Evolutionary conservation across 2,888 invertebrate genomes (phyloP).

Genomic region (Rhagium mordax): DNA sequence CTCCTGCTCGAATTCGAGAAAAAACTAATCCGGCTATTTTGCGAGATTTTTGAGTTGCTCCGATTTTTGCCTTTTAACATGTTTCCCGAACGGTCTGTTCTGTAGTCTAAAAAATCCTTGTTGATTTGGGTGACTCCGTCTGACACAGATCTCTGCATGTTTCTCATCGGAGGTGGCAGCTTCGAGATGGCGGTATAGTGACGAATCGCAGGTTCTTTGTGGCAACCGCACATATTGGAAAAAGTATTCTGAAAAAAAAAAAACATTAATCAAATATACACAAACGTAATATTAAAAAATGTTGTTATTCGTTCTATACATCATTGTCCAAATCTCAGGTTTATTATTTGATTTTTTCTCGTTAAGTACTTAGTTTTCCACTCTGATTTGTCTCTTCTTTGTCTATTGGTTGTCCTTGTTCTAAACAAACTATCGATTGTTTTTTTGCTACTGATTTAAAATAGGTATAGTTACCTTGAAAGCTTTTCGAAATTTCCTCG

Average conservation of each 20-base stretch:
- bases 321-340: no score
- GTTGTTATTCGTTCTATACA: no score
- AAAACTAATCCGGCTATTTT: conserved; percentile 43
- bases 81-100: background rate
- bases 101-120: conserved; percentile 29
- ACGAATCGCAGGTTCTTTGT: conserved; percentile 29
- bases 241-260: conserved; percentile 58
- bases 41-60: conserved; percentile 62
- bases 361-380: no score
- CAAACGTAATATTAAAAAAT: no score
- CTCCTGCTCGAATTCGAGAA: conserved; percentile 68
- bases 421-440: no score
- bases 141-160: conserved; percentile 52
- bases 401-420: no score
- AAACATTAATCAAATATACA: no score
- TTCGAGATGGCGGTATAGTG: conserved; percentile 48
- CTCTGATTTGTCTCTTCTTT: no score
- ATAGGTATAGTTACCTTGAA: conserved; percentile 86
- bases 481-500: conserved; percentile 92
- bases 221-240: conserved; percentile 51
- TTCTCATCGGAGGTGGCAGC: conserved; percentile 43
- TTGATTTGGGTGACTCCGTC: conserved; percentile 50
- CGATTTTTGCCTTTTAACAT: background rate
- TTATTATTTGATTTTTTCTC: no score
- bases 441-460: no score